Percentiles rank a stretch among this genome's conserved stretches.
These are phyloP conservation scores for Arenaria interpres DNA, from an alignment of 2,113 vertebrate species.

Conservation along the genomic window DNA sequence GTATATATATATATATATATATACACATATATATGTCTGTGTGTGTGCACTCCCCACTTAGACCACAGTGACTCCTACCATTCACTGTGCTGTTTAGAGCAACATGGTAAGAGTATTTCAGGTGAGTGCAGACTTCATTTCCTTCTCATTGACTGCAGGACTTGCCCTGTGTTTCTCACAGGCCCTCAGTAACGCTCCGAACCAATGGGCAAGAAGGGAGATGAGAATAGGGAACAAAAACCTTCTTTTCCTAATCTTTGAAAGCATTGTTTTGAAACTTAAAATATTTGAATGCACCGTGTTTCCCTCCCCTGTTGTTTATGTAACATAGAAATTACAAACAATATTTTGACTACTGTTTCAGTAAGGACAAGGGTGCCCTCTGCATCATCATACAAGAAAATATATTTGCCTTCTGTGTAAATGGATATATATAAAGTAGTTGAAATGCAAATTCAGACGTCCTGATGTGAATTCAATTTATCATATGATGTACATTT, in stretches of 20 bases:
- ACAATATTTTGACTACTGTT: neutral
- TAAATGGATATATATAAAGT: neutral
- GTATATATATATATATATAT: rapidly evolving
- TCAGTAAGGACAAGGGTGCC: neutral
- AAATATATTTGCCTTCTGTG: neutral
- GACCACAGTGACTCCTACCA: neutral
- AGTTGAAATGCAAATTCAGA: neutral
- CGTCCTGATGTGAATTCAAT: neutral
- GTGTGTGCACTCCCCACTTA: neutral
- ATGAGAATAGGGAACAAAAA: neutral
- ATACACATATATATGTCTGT: rapidly evolving
- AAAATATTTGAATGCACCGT: neutral
- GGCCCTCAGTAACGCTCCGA: neutral
- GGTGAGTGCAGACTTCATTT: neutral
- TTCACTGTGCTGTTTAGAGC: neutral
- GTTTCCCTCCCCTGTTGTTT: neutral
- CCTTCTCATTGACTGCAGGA: neutral
- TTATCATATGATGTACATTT: neutral
- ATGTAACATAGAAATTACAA: neutral
- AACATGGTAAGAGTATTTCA: neutral
- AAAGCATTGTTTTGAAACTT: neutral
- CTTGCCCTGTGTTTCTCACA: neutral
- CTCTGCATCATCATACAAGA: neutral
- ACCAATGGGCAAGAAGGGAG: neutral
- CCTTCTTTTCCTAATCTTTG: neutral